phyloP scores from a whole-genome alignment of 2,797 vertebrate species.

The Danionella dracula region DNA sequence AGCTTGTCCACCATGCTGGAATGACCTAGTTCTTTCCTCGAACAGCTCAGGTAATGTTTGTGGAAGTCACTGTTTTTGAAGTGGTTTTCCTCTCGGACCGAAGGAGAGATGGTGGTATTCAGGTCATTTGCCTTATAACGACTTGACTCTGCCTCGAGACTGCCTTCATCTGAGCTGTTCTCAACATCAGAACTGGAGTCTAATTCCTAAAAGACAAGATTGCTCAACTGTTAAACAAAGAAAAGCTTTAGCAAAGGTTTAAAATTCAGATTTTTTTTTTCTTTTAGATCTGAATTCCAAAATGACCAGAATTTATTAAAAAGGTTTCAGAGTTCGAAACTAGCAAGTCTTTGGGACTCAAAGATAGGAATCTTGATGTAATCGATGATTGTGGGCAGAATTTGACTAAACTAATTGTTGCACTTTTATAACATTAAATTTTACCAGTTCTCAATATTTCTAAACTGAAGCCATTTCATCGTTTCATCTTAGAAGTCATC shows the following conservation, averaged over 20 bases:
- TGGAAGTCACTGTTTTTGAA: conserved; percentile 29
- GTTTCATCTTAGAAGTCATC: too few species aligned
- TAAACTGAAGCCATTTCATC: too few species aligned
- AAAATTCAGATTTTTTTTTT: too few species aligned
- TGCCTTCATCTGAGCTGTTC: conserved; percentile 40
- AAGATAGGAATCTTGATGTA: too few species aligned
- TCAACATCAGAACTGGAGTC: conserved; percentile 29
- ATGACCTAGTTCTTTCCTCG: not conserved
- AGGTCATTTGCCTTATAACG: not conserved
- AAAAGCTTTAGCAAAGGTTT: not conserved
- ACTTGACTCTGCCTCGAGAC: conserved; percentile 12
- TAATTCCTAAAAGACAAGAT: conserved; percentile 38
- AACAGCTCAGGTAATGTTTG: conserved; percentile 18
- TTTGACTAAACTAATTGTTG: too few species aligned
- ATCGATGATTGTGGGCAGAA: too few species aligned
- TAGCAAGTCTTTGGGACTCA: too few species aligned
- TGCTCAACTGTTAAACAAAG: not conserved
- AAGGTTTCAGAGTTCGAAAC: too few species aligned
- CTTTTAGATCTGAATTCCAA: too few species aligned
- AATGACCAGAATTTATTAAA: too few species aligned
- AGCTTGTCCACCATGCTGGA: conserved; percentile 40
- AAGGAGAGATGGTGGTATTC: not conserved
- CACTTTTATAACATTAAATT: too few species aligned
- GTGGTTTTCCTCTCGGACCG: not conserved
- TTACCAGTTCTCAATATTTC: too few species aligned